Base-by-base conservation (phyloP, 1,140 invertebrate species). In the Galendromus occidentalis region DNA sequence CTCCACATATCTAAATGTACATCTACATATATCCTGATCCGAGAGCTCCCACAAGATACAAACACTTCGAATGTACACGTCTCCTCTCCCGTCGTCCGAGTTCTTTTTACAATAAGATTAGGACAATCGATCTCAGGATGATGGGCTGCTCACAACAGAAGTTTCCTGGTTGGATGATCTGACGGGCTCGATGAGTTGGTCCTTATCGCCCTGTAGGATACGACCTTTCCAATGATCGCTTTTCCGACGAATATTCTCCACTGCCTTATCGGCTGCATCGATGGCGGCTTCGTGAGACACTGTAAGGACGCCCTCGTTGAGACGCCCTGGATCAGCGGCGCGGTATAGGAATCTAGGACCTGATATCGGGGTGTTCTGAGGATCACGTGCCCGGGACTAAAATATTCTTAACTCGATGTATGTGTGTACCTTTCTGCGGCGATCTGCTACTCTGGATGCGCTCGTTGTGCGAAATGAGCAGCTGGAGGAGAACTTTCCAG, bases 221-320 rank as follows among this genome's bases (percentile, higher is more conserved):
- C 22, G n/a, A 6, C 33, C 51, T 25, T 59, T 59, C 51, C 51
- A 59, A 25, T 59, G 33, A 59, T 59, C 51, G 9, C 51, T 59
- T 33, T 59, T 59, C 14, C 51, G 25, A 33, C 51, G 51, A 14
- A 59, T 25, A 6, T 59, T 59, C 14, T 59, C 51, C 51, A 59
- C 12, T 12, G 51, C 51, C 14, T 59, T 25, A 5, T 59, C 51
- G 12, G 51, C 51, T 25, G 51, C 51, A 25, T 17, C 51, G 14
- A 59, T 59, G 17, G 51, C 51, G 6, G 25, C 14, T 29, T 25
- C 51, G 25, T 59, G 51, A 14, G 51, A 59, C 12, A 59, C 51
- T 59, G 22, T 14, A 59, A 59, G 12, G 14, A 4, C 2, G 14
- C 33, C 18, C 25, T 14, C 51, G 14, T 20, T 17, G 1, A 59